Percentiles rank a stretch among this genome's conserved stretches.
Evolutionary conservation across 2,113 vertebrate species (phyloP).

Genomic region (Dinomys branickii): DNA sequence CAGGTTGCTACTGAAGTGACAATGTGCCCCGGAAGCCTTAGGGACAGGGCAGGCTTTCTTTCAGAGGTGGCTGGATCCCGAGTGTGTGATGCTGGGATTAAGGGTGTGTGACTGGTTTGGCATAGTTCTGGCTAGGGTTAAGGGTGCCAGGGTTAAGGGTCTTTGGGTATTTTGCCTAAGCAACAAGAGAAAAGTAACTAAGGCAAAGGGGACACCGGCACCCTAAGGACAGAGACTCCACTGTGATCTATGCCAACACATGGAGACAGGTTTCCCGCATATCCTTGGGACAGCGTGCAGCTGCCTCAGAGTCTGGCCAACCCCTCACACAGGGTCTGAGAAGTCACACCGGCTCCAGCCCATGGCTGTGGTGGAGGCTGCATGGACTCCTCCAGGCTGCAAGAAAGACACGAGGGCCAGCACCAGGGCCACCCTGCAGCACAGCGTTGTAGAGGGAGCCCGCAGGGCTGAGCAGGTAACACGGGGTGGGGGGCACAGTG

Average conservation of each 20-base stretch:
- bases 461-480: neutral
- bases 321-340: neutral
- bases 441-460: neutral
- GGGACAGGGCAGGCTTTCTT: fast-evolving
- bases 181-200: too few species aligned
- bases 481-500: neutral
- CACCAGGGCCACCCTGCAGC: neutral
- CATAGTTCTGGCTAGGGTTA: too few species aligned
- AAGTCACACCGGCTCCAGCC: neutral
- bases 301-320: neutral
- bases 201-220: neutral
- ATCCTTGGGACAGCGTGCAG: neutral
- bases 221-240: neutral
- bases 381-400: neutral
- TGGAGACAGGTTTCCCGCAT: neutral
- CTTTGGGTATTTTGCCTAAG: too few species aligned
- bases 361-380: neutral
- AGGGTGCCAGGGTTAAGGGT: too few species aligned
- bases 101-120: too few species aligned
- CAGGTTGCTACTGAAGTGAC: neutral
- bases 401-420: neutral
- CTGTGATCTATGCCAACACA: neutral
- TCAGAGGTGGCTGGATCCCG: too few species aligned
- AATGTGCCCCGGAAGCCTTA: neutral
- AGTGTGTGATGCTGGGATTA: too few species aligned